A percentile compares a stretch with the other conserved stretches of the same genome.
Conservation (phyloP, 2,888 invertebrate species). For the Noctua pronuba region DNA sequence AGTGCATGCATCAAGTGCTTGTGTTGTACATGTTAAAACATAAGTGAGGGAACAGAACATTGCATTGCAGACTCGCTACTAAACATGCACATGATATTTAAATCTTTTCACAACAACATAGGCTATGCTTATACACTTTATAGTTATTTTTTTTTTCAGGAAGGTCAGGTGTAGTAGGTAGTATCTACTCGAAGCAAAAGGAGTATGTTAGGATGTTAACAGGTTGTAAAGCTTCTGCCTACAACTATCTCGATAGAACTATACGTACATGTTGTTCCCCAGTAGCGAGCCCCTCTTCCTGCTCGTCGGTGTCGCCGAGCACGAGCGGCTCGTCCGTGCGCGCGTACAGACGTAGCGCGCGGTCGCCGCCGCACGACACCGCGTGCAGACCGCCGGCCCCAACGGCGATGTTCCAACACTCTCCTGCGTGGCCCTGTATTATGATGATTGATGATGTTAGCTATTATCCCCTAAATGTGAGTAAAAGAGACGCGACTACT, state of each 20-base stretch:
- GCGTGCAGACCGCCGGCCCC: conserved; percentile 95
- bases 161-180: not conserved
- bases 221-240: not conserved
- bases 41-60: not conserved
- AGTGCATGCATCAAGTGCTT: not conserved
- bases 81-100: not conserved
- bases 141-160: too few relatives aligned
- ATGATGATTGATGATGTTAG: not conserved
- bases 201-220: not conserved
- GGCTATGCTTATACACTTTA: not conserved
- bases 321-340: conserved; percentile 97
- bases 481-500: not conserved
- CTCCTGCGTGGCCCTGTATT: conserved; percentile 94
- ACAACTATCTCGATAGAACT: not conserved
- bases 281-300: conserved; percentile 94
- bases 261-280: conserved; percentile 90
- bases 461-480: not conserved
- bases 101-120: not conserved
- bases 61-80: not conserved
- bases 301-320: conserved; percentile 97
- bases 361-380: conserved; percentile 96
- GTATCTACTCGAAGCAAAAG: not conserved
- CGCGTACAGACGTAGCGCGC: conserved; percentile 96
- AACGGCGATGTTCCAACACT: conserved; percentile 93
- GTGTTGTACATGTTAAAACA: not conserved